A percentile compares a stretch with the other conserved stretches of the same genome.
These are phyloP conservation scores for Psittacula cyanocephala DNA, from an alignment of 2,113 vertebrate species.

Conservation along the genomic window DNA sequence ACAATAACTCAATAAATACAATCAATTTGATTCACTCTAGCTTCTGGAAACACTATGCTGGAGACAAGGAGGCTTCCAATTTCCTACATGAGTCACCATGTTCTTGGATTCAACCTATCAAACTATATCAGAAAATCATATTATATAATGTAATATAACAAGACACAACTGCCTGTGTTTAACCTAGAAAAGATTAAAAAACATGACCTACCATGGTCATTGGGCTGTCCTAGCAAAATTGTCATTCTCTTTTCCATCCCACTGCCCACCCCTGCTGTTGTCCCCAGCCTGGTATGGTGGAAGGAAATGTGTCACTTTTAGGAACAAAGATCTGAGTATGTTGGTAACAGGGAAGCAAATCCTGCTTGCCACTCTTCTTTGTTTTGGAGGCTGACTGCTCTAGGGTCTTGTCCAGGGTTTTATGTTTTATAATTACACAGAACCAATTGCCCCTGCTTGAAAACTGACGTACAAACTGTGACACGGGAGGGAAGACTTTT, in stretches of 20 bases:
- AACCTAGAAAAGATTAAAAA: constrained; percentile 64
- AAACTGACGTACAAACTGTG: not conserved
- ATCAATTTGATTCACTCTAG: constrained; percentile 43
- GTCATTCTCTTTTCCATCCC: not conserved
- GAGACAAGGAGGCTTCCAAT: constrained; percentile 39
- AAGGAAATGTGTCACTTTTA: not conserved
- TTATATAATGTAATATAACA: constrained; percentile 58
- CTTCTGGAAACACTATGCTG: constrained; percentile 6
- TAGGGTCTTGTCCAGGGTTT: not conserved
- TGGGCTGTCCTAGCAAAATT: constrained; percentile 30
- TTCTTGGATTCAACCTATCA: constrained; percentile 62
- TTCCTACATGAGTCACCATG: constrained; percentile 64
- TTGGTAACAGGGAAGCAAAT: not conserved
- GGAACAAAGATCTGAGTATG: not conserved
- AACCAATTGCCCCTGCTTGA: not conserved
- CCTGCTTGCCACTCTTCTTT: not conserved
- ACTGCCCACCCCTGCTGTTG: not conserved
- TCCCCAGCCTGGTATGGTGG: not conserved
- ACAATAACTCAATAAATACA: constrained; percentile 8
- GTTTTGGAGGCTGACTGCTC: not conserved
- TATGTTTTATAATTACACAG: not conserved
- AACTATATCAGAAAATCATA: constrained; percentile 53
- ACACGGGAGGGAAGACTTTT: not conserved
- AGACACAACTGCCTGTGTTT: constrained; percentile 59
- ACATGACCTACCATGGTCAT: not conserved